A percentile compares a stretch with the other conserved stretches of the same genome.
Evolutionary conservation across 2,888 invertebrate species (phyloP).

Genomic region (Nudaria mundana): DNA sequence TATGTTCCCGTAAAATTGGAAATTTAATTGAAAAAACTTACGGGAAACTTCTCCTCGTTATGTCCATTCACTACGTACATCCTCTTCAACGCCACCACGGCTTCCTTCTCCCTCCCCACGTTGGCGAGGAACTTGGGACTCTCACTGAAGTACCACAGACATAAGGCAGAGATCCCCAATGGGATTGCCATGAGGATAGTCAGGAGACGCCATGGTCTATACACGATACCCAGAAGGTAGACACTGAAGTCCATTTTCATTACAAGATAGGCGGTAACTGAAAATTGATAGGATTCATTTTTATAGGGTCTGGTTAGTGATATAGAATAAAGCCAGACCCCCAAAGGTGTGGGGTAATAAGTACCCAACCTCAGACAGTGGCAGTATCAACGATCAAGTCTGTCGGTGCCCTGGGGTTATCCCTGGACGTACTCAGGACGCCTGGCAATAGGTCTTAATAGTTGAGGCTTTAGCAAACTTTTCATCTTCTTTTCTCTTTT

Average conservation of each 20-base stretch:
- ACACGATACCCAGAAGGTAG: conserved; percentile 50
- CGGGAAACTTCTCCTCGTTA: conserved; percentile 48
- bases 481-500: too few species aligned
- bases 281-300: too few species aligned
- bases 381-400: too few species aligned
- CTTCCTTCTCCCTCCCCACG: conserved; percentile 82
- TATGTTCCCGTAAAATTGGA: too few species aligned
- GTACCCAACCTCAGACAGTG: too few species aligned
- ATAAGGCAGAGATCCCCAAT: conserved; percentile 80
- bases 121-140: conserved; percentile 89
- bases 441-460: too few species aligned
- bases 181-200: conserved; percentile 81
- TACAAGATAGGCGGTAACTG: conserved; percentile 64
- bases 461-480: too few species aligned
- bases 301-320: too few species aligned
- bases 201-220: conserved; percentile 66
- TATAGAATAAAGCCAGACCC: too few species aligned
- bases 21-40: conserved; percentile 30
- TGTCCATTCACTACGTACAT: conserved; percentile 82
- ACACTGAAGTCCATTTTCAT: conserved; percentile 60
- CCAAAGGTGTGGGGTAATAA: too few species aligned
- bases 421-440: too few species aligned
- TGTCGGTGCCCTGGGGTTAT: too few species aligned
- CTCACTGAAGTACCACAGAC: conserved; percentile 83
- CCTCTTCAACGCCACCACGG: conserved; percentile 79